Conservation (phyloP, 2,888 invertebrate genomes). For the Lithophane leautieri region DNA sequence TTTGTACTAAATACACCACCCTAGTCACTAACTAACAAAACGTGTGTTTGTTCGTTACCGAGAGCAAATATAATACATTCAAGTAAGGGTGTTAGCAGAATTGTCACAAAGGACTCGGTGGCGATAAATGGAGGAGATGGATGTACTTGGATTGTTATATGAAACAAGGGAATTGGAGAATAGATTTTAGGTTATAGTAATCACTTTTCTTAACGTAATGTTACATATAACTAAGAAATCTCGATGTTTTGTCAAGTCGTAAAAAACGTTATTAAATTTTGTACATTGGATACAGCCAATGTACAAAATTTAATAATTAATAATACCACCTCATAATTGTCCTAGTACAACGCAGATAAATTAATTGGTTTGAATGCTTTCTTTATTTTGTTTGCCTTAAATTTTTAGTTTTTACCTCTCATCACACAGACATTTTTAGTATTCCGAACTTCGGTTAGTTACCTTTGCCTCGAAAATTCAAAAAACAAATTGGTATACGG, state of each 20-base stretch:
- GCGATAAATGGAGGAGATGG: conserved; percentile 20
- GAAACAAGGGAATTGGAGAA: not conserved
- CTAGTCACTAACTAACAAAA: conserved; percentile 61
- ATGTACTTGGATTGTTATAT: not conserved
- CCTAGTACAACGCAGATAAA: not conserved
- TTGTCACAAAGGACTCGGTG: conserved; percentile 23
- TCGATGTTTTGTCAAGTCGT: too few relatives aligned
- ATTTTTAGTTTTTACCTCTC: not conserved
- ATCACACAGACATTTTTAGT: not conserved
- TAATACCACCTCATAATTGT: not conserved
- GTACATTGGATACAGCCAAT: too few relatives aligned
- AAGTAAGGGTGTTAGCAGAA: conserved; percentile 22
- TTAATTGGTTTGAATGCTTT: not conserved
- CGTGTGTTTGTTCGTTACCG: conserved; percentile 58
- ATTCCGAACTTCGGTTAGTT: not conserved
- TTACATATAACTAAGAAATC: too few relatives aligned
- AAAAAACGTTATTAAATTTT: too few relatives aligned
- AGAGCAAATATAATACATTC: conserved; percentile 51
- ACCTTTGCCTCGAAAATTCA: not conserved
- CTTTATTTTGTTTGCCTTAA: not conserved
- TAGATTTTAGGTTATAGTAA: not conserved
- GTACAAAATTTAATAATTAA: not conserved
- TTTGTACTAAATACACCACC: conserved; percentile 47
- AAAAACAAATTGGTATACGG: not conserved
- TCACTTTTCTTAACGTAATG: not conserved